These are phyloP conservation scores for Lamprotornis superbus DNA, from an alignment of 2,113 vertebrate species.

Conservation along the genomic window DNA sequence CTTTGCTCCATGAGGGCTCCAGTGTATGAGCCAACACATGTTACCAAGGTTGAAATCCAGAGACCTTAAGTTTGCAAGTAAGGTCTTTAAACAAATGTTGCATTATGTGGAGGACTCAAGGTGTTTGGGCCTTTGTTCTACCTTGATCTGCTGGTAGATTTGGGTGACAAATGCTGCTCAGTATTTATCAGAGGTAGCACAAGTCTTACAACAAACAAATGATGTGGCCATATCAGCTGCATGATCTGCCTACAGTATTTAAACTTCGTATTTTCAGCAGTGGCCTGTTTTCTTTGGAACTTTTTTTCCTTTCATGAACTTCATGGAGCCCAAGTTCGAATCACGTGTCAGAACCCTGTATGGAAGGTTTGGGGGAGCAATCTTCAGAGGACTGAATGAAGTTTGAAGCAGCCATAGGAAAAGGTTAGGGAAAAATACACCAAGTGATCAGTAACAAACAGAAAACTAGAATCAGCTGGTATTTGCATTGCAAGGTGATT, in stretches of 20 bases:
- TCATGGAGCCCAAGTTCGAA: background rate
- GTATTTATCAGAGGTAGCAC: background rate
- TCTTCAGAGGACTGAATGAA: background rate
- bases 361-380: rapidly evolving
- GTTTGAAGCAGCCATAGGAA: background rate
- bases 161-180: background rate
- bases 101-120: background rate
- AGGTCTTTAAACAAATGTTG: background rate
- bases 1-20: background rate
- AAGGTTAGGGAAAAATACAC: background rate
- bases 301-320: background rate
- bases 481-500: background rate
- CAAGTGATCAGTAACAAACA: background rate
- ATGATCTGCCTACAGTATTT: background rate
- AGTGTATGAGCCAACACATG: background rate
- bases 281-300: background rate
- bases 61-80: background rate
- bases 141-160: background rate
- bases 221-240: background rate
- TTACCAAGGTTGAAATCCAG: background rate
- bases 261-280: background rate
- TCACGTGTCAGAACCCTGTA: background rate
- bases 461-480: background rate
- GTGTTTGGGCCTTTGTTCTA: rapidly evolving
- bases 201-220: background rate